Evolutionary conservation across 2,888 invertebrate genomes (phyloP).

Genomic region (Apoderus coryli): DNA sequence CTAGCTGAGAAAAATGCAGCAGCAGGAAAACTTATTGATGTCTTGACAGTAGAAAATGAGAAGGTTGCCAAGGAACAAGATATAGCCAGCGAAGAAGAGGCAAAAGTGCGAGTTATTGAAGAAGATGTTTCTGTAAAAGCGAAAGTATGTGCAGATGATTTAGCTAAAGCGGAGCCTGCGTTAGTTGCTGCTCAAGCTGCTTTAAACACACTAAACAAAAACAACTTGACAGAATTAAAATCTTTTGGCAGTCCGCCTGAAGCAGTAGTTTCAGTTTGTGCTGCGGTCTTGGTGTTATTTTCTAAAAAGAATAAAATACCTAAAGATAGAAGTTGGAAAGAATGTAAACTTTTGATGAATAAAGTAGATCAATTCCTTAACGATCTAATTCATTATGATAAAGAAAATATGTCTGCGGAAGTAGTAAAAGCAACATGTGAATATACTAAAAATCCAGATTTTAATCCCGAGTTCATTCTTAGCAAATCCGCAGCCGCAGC

Average conservation of each 20-base stretch:
- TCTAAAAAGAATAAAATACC: conserved; percentile 72
- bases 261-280: conserved; percentile 73
- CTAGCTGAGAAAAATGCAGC: conserved; percentile 78
- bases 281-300: conserved; percentile 80
- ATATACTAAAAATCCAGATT: conserved; percentile 57
- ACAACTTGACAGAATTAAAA: conserved; percentile 85
- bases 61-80: conserved; percentile 82
- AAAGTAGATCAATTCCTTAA: conserved; percentile 78
- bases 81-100: conserved; percentile 70
- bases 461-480: conserved; percentile 68
- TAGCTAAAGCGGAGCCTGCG: conserved; percentile 85
- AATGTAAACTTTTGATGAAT: conserved; percentile 74
- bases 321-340: conserved; percentile 86
- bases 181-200: conserved; percentile 80
- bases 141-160: conserved; percentile 75
- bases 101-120: conserved; percentile 78
- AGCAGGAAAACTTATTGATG: conserved; percentile 74
- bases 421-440: conserved; percentile 63
- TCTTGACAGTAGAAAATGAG: conserved; percentile 79
- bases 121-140: conserved; percentile 76
- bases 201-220: conserved; percentile 82
- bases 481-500: conserved; percentile 85
- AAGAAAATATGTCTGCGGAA: conserved; percentile 83
- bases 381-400: conserved; percentile 74
- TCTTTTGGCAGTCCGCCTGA: conserved; percentile 86